phyloP scores from a whole-genome alignment of 2,797 vertebrate genomes.

The Sebastes diploproa region DNA sequence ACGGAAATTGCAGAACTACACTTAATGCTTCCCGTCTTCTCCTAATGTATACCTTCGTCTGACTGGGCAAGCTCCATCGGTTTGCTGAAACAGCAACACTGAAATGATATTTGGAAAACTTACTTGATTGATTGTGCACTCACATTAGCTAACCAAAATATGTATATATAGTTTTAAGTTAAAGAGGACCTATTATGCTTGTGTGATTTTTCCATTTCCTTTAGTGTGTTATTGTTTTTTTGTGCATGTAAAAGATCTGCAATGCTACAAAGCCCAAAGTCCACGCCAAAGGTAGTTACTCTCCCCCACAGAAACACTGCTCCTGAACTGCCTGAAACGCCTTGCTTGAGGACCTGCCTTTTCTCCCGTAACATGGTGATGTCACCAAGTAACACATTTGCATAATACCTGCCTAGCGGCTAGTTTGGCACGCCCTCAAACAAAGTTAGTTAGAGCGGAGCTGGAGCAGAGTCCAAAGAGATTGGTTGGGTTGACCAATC shows the following conservation, averaged over 20 bases:
- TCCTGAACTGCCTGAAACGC: not conserved
- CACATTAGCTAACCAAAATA: not conserved
- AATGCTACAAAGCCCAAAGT: not conserved
- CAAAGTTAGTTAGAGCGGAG: too few relatives aligned
- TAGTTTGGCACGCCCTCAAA: not conserved
- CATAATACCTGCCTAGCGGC: not conserved
- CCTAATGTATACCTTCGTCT: constrained; percentile 51
- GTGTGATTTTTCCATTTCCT: not conserved
- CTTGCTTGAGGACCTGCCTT: not conserved
- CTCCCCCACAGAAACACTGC: not conserved
- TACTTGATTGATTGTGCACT: constrained; percentile 14
- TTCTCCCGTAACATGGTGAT: not conserved
- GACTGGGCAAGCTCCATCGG: constrained; percentile 22
- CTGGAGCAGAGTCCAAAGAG: too few relatives aligned
- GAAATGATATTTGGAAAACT: constrained; percentile 27
- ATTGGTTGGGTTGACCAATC: too few relatives aligned
- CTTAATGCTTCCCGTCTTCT: constrained; percentile 61
- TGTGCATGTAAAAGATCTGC: not conserved
- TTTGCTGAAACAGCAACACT: constrained; percentile 55
- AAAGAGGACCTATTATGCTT: not conserved
- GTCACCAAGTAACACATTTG: not conserved
- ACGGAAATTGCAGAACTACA: constrained; percentile 43
- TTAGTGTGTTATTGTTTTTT: not conserved
- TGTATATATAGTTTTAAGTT: not conserved
- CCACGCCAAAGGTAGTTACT: not conserved